Percentiles rank a stretch among this genome's conserved stretches.
Conservation (phyloP, 2,797 vertebrate species). For the Cryptoprocta ferox region DNA sequence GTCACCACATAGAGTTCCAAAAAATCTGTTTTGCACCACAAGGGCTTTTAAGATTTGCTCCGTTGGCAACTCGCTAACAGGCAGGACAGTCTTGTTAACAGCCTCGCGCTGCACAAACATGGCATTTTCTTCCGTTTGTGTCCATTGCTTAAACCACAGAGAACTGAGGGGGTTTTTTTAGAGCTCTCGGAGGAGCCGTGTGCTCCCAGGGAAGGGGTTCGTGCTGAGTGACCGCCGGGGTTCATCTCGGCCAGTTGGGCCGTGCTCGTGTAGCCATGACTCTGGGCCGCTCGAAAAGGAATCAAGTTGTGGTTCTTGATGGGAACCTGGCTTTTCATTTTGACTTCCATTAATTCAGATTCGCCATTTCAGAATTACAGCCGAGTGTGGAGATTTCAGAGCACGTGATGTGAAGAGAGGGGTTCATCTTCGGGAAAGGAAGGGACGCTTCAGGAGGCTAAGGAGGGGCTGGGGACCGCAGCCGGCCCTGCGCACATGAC, state of each 20-base stretch:
- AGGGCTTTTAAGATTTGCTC: neutral
- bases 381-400: neutral
- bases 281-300: neutral
- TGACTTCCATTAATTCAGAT: neutral
- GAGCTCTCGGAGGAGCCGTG: neutral
- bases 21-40: no score
- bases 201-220: neutral
- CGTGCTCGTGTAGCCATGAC: accelerated
- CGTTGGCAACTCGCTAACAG: no score
- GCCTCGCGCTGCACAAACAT: neutral
- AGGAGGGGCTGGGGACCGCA: accelerated
- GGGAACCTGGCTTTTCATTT: neutral
- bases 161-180: neutral
- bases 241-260: neutral
- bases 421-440: no score
- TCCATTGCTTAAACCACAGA: neutral
- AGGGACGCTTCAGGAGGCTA: no score
- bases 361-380: neutral
- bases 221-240: neutral
- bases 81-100: no score
- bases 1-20: neutral
- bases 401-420: no score
- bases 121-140: neutral
- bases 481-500: accelerated
- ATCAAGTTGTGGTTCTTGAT: neutral